Evolutionary conservation across 2,888 invertebrate genomes (phyloP).

Genomic region (Pelosia muscerda): DNA sequence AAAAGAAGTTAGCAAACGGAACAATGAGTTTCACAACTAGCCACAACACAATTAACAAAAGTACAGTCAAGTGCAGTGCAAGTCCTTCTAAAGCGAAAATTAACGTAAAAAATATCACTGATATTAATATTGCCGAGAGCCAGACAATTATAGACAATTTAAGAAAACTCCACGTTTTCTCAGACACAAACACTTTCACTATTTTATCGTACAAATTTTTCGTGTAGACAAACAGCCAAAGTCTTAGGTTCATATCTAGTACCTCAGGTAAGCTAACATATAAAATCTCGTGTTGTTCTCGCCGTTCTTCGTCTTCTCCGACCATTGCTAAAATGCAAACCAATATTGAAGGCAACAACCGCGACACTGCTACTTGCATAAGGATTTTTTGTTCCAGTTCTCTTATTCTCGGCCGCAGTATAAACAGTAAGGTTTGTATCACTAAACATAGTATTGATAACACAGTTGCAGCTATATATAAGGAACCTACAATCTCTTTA

Average conservation of each 20-base stretch:
- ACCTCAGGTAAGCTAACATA: background rate
- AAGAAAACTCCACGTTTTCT: constrained; percentile 10
- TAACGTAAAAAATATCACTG: background rate
- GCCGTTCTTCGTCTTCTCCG: background rate
- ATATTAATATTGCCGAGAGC: too few relatives aligned
- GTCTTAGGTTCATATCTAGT: background rate
- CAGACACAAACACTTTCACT: constrained; percentile 1
- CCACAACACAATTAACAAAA: background rate
- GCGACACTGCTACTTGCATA: background rate
- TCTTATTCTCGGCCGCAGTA: background rate
- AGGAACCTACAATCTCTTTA: too few relatives aligned
- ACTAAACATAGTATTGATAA: constrained; percentile 1
- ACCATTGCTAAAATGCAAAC: background rate
- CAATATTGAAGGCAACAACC: background rate
- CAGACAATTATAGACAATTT: background rate
- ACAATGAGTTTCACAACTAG: background rate
- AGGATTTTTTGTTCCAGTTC: constrained; percentile 9
- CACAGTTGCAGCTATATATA: background rate
- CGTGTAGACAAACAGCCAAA: constrained; percentile 7
- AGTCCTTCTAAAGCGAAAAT: background rate
- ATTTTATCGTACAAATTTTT: constrained; percentile 12
- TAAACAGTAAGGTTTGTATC: background rate
- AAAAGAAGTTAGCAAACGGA: background rate
- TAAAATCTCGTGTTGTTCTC: background rate
- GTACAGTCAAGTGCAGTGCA: too few relatives aligned